Base-by-base conservation (phyloP, 2,888 invertebrate genomes). In the Aphidoletes aphidimyza region DNA sequence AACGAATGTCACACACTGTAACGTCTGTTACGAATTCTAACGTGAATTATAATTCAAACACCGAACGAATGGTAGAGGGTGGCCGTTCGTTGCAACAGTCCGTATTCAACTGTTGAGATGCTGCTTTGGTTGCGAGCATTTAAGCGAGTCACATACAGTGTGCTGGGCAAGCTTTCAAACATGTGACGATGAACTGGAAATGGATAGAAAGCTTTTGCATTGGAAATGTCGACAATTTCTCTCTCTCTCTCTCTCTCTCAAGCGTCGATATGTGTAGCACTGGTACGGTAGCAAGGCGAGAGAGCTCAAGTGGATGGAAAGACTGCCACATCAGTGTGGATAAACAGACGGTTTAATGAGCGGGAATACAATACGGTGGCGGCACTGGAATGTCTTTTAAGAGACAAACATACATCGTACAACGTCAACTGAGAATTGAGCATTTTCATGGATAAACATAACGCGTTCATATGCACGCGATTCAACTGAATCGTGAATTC, bases 101-200 rank as follows among this genome's bases (percentile, higher is more conserved):
- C 81, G 81, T 37, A 19, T 81, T 81, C n/a, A 81, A 81, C 81
- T 81, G 81, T 81, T 37, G 81, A 37, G 81, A 81, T 81, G 81
- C 22, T 81, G 81, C 1, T 81, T 36, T 37, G 11, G 81, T 11
- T 11, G 14, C 11, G 30, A 69, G 30, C 69, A 69, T 69, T 30
- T 69, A 69, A 9, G 30, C 69, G 42, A 42, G 42, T 9, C 69
- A 14, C 3, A 34, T 14, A 30, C 69, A 69, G 14, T 30, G n/a
- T 17, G 47, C 26, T 22, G n/a, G n/a, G 3, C 22, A 54, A 69
- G 69, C 69, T 69, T 69, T 69, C 30, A 14, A 69, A 69, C 69
- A 69, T 69, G 17, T 69, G 69, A 30, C 54, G 54, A 1, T 17
- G 17, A 2, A 54, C 17, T 69, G 69, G 69, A 69, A 69, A 30